These are phyloP conservation scores for Tetramorium parvispinum DNA, from an alignment of 1,140 invertebrate species.

Conservation along the genomic window DNA sequence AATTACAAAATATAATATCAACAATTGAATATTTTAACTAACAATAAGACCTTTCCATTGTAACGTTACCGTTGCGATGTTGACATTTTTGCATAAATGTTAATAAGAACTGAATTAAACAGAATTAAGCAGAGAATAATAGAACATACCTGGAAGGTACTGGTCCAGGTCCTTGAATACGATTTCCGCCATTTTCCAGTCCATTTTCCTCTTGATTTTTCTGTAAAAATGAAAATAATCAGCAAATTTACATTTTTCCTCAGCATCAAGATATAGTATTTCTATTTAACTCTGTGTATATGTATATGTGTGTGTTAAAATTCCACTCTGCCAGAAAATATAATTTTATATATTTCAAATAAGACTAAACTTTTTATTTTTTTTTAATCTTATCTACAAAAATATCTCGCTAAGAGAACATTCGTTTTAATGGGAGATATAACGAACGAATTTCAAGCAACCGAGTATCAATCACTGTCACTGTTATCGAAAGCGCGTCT, in stretches of 20 bases:
- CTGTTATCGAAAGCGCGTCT: not conserved
- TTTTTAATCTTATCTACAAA: not conserved
- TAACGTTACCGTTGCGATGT: not conserved
- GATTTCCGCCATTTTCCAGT: slow-evolving; percentile 72
- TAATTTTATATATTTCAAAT: not conserved
- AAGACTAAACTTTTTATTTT: not conserved
- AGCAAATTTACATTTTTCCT: not conserved
- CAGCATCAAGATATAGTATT: not conserved
- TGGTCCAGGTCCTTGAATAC: slow-evolving; percentile 69
- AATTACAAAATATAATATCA: not conserved
- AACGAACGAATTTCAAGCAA: slow-evolving; percentile 7
- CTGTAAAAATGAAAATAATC: slow-evolving; percentile 66
- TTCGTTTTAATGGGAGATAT: not conserved
- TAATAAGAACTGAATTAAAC: not conserved
- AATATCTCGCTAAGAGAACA: not conserved
- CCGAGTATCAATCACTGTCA: slow-evolving; percentile 13
- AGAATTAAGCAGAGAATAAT: not conserved
- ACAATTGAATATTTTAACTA: not conserved
- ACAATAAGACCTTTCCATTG: slow-evolving; percentile 24
- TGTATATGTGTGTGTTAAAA: not conserved
- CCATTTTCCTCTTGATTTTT: slow-evolving; percentile 74
- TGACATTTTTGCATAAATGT: not conserved
- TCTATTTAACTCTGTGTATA: not conserved
- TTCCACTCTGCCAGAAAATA: not conserved
- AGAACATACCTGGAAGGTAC: slow-evolving; percentile 78